Evolutionary conservation across 2,888 invertebrate genomes (phyloP).

Genomic region (Eilema sororculum): DNA sequence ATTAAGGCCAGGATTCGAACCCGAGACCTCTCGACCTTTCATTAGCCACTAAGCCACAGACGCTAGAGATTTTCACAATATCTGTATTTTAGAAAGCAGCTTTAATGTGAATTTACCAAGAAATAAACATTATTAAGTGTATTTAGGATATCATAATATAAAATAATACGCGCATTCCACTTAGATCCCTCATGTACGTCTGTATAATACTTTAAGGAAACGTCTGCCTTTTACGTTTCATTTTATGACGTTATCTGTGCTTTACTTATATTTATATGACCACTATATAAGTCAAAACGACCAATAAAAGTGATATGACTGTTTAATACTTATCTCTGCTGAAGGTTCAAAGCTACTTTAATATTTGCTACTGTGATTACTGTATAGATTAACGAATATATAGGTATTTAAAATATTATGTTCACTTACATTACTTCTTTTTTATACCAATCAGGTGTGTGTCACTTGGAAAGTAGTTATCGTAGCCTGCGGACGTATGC

Average conservation of each 20-base stretch:
- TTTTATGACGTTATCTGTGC: conserved; percentile 47
- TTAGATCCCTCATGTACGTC: background rate
- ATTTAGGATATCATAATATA: conserved; percentile 1
- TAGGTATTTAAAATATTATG: no score
- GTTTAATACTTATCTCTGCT: conserved; percentile 51
- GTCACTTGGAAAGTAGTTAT: no score
- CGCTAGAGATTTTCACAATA: background rate
- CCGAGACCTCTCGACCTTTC: no score
- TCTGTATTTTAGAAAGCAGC: background rate
- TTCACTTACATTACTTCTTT: no score
- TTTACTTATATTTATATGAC: conserved; percentile 47
- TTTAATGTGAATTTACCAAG: background rate
- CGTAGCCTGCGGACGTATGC: no score
- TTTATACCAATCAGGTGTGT: no score
- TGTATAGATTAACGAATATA: background rate
- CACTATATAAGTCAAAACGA: conserved; percentile 53
- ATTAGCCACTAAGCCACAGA: no score
- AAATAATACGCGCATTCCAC: background rate
- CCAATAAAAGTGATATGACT: conserved; percentile 57
- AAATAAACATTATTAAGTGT: background rate
- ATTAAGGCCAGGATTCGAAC: no score
- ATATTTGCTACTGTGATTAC: conserved; percentile 30
- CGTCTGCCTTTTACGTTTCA: conserved; percentile 10
- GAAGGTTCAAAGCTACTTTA: conserved; percentile 55
- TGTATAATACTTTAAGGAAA: background rate